Evolutionary conservation across 2,888 invertebrate genomes (phyloP).

Genomic region (Hypomecis atomaria): DNA sequence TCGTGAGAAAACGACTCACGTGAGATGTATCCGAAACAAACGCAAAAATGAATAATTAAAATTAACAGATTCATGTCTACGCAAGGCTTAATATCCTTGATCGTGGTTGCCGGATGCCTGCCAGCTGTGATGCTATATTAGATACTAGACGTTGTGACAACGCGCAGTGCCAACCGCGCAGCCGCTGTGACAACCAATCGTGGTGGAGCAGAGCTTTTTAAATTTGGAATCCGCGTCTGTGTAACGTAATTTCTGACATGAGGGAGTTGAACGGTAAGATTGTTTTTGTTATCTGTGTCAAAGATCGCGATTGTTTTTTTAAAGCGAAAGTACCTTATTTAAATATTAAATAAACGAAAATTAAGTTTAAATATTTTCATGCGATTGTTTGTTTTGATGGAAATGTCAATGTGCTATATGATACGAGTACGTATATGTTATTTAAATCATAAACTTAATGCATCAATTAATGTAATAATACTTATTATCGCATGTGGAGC

Average conservation of each 20-base stretch:
- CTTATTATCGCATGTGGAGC: too few species aligned
- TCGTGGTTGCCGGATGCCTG: conserved; percentile 30
- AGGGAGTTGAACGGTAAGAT: conserved; percentile 51
- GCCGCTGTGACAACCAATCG: conserved; percentile 35
- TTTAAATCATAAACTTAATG: too few species aligned
- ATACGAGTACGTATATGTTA: too few species aligned
- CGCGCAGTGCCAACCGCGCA: conserved; percentile 45
- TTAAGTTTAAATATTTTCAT: too few species aligned
- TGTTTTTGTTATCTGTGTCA: conserved; percentile 1
- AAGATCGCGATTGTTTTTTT: neutral
- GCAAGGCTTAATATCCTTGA: conserved; percentile 36
- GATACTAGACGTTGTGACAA: conserved; percentile 39
- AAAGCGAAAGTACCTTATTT: too few species aligned
- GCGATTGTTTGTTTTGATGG: too few species aligned
- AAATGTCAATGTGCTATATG: too few species aligned
- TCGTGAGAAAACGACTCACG: conserved; percentile 11
- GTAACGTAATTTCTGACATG: conserved; percentile 26
- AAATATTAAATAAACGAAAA: too few species aligned
- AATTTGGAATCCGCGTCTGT: conserved; percentile 7
- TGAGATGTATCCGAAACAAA: conserved; percentile 6
- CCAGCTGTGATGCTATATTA: conserved; percentile 45
- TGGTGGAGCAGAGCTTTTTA: conserved; percentile 4
- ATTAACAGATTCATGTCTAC: conserved; percentile 18
- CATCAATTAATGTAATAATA: too few species aligned
- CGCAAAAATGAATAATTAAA: conserved; percentile 26